Percentiles rank a stretch among this genome's conserved stretches.
Conservation (phyloP, 1,140 invertebrate species). For the Drosophila busckii region DNA sequence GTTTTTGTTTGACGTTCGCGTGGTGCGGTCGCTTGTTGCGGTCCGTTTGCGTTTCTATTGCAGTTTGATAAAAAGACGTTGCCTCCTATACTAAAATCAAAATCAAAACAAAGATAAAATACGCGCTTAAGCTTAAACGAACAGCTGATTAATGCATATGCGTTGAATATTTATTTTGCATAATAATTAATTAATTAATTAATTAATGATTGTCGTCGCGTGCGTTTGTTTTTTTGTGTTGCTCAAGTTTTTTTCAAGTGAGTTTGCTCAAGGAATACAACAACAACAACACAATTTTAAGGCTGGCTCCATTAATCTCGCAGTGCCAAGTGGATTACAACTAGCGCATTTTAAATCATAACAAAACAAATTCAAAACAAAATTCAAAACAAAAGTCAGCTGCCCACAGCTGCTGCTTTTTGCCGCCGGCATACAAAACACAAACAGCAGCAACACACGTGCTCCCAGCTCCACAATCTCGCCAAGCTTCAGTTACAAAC, state of each 20-base stretch:
- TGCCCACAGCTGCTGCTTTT: conserved; percentile 29
- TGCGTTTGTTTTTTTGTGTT: conserved; percentile 31
- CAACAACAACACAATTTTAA: conserved; percentile 11
- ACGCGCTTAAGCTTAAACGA: not conserved
- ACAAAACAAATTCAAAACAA: conserved; percentile 12
- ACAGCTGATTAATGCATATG: conserved; percentile 19
- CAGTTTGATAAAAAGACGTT: conserved; percentile 3
- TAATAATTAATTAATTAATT: no score
- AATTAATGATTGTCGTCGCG: conserved; percentile 12
- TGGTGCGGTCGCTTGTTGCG: conserved; percentile 57
- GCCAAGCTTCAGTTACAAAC: not conserved
- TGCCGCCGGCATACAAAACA: conserved; percentile 31
- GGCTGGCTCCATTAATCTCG: not conserved
- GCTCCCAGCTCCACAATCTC: conserved; percentile 7
- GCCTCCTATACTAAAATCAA: conserved; percentile 19
- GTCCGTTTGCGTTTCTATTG: conserved; percentile 20
- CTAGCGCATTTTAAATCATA: conserved; percentile 7
- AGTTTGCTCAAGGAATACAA: conserved; percentile 31
- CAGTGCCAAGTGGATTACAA: conserved; percentile 28
- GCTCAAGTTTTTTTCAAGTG: conserved; percentile 39
- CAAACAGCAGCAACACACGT: conserved; percentile 42
- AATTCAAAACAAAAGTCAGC: conserved; percentile 16
- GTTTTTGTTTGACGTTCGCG: conserved; percentile 76
- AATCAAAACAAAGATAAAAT: conserved; percentile 2
- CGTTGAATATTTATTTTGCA: not conserved